Evolutionary conservation across 2,888 invertebrate genomes (phyloP).

Genomic region (Zhuqinia jingwanae): DNA sequence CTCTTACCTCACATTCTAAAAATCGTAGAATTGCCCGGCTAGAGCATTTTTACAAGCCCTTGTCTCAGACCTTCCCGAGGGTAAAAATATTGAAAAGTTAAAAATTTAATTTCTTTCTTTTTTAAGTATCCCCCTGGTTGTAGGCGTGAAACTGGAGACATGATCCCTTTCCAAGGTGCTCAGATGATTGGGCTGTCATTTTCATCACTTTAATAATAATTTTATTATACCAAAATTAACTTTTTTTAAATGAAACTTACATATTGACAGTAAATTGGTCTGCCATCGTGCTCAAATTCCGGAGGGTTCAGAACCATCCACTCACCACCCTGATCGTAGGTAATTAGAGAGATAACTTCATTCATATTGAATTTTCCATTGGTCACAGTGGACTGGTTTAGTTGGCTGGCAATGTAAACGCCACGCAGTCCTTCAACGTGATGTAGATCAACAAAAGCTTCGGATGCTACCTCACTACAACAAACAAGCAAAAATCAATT

Average conservation of each 20-base stretch:
- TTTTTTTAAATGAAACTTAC: slow-evolving; percentile 80
- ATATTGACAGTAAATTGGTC: slow-evolving; percentile 85
- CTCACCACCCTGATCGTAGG: slow-evolving; percentile 92
- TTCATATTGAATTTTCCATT: slow-evolving; percentile 84
- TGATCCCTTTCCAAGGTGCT: slow-evolving; percentile 65
- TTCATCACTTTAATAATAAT: slow-evolving; percentile 67
- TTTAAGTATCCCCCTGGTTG: slow-evolving; percentile 76
- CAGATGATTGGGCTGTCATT: slow-evolving; percentile 30
- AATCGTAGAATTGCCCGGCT: slow-evolving; percentile 78
- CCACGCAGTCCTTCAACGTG: slow-evolving; percentile 93
- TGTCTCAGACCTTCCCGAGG: slow-evolving; percentile 79
- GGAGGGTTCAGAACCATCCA: slow-evolving; percentile 91
- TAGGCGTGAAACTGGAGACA: slow-evolving; percentile 78
- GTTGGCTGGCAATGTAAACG: slow-evolving; percentile 93
- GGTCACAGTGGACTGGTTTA: slow-evolving; percentile 81
- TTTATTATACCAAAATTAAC: background rate
- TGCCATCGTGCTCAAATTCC: slow-evolving; percentile 86
- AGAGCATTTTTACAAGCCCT: slow-evolving; percentile 77
- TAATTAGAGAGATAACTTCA: slow-evolving; percentile 89
- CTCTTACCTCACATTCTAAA: slow-evolving; percentile 77
- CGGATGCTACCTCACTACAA: slow-evolving; percentile 88
- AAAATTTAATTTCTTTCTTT: background rate
- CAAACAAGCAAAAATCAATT: slow-evolving; percentile 1
- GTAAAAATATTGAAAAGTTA: slow-evolving; percentile 51
- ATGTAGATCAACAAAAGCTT: slow-evolving; percentile 93